These are phyloP conservation scores for Timandra comae DNA, from an alignment of 2,888 invertebrate species.

Conservation along the genomic window DNA sequence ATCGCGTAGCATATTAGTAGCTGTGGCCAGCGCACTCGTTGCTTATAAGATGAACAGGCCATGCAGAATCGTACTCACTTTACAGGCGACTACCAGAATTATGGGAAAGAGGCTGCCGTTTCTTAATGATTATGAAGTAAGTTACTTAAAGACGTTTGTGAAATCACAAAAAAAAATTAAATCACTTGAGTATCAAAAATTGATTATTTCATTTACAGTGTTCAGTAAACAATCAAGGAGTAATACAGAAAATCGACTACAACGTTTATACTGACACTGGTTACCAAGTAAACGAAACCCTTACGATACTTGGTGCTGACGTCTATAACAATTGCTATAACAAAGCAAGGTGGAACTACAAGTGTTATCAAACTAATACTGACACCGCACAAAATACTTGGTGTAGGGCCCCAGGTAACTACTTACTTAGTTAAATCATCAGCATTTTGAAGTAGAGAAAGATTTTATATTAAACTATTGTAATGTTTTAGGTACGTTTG, in stretches of 20 bases:
- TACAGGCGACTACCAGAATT: slow-evolving; percentile 79
- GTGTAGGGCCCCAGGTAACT: slow-evolving; percentile 38
- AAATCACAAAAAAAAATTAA: not conserved
- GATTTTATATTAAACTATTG: not conserved
- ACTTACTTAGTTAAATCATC: not conserved
- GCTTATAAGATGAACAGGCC: slow-evolving; percentile 78
- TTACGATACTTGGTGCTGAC: slow-evolving; percentile 20
- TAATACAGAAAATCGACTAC: slow-evolving; percentile 65
- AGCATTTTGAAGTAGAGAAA: not conserved
- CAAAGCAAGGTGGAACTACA: slow-evolving; percentile 32
- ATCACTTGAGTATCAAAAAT: not conserved
- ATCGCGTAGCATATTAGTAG: slow-evolving; percentile 70
- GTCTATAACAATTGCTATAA: slow-evolving; percentile 35
- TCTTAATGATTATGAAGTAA: slow-evolving; percentile 71
- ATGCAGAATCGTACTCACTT: slow-evolving; percentile 79
- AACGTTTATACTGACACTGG: slow-evolving; percentile 65
- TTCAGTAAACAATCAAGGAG: slow-evolving; percentile 51
- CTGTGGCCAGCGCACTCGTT: slow-evolving; percentile 64
- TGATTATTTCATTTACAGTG: slow-evolving; percentile 20
- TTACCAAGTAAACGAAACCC: slow-evolving; percentile 31
- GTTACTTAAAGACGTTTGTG: slow-evolving; percentile 42
- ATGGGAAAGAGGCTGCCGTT: slow-evolving; percentile 75
- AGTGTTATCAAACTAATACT: slow-evolving; percentile 29
- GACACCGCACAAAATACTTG: slow-evolving; percentile 41
- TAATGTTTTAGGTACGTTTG: slow-evolving; percentile 56